Evolutionary conservation across 2,888 invertebrate genomes (phyloP), one percentile per base, ranked within the genome.

Genomic region (Chalcosyrphus nemorum): DNA sequence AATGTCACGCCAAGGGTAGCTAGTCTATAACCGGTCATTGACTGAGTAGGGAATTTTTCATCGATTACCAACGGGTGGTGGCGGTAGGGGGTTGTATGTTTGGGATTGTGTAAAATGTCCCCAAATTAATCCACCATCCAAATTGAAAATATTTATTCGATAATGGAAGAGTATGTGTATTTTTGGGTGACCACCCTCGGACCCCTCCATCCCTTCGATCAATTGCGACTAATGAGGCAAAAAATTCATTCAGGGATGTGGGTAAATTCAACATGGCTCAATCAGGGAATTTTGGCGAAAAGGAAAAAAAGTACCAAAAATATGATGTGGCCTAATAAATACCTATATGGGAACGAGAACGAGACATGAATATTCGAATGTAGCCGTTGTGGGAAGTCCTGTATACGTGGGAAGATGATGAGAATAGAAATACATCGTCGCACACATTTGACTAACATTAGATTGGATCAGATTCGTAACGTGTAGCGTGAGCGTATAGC

Each of bases 11-110:
- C 50, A 78, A 52, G 72, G 63, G 57, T 77, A 72, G 72, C 27
- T 54, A 50, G 21, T 15, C 52, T 47, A 50, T 17, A 52, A 27
- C 56, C 59, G 82, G 78, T 78, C 78, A 68, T 68, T 82, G 82
- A 82, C 82, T 68, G 61, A 29, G 70, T 57, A 27, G 70, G 17
- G 66, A 77, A 43, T 71, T 72, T 45, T 81, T 76, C 65, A 76
- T 76, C 45, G 57, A 50, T 65, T 65, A 27, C 27, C 54, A 15
- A n/a, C 35, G 3, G 13, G 17, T 2, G 24, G 24, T 11, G 27
- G 15, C 27, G 4, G n/a, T 43, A n/a, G 41, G 6, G 3, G 21
- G 29, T 13, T 27, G 15, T n/a, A 17, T 56, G 5, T 17, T 43
- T 29, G 21, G 27, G 50, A 66, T 52, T 66, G 32, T 56, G 68